Percentiles rank a stretch among this genome's conserved stretches.
Evolutionary conservation across 2,888 invertebrate species (phyloP).

Genomic region (Microdon myrmicae): DNA sequence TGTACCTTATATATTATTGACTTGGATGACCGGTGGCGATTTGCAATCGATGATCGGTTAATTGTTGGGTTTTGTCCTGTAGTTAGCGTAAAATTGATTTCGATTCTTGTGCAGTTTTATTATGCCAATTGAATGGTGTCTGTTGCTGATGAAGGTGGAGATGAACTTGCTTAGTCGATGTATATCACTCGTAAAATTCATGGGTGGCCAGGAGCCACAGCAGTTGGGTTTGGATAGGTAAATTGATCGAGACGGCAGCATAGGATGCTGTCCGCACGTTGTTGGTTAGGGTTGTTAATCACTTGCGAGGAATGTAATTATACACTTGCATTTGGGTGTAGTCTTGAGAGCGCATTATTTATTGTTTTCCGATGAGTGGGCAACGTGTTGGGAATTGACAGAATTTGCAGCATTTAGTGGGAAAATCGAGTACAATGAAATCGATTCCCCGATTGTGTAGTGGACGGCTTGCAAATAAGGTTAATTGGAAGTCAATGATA

Average conservation of each 20-base stretch:
- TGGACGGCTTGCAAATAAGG: too few species aligned
- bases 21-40: conserved; percentile 47
- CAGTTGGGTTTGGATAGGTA: background rate
- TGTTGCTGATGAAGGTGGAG: background rate
- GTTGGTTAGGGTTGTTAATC: conserved; percentile 14
- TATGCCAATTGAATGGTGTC: conserved; percentile 30
- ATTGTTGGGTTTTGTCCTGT: conserved; percentile 44
- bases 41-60: conserved; percentile 52
- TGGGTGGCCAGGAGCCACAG: conserved; percentile 45
- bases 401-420: too few species aligned
- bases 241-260: conserved; percentile 14
- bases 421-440: too few species aligned
- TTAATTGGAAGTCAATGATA: too few species aligned
- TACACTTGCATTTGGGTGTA: conserved; percentile 20
- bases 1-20: background rate
- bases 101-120: conserved; percentile 45
- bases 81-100: conserved; percentile 50
- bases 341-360: too few species aligned
- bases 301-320: conserved; percentile 43
- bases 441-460: too few species aligned
- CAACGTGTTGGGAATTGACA: too few species aligned
- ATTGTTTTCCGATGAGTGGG: too few species aligned
- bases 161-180: conserved; percentile 28
- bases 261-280: conserved; percentile 17
- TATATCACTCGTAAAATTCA: conserved; percentile 37